Evolutionary conservation across 2,797 vertebrate genomes (phyloP), one percentile per base, ranked within the genome.

Genomic region (Pseudotriccus pelzelni): DNA sequence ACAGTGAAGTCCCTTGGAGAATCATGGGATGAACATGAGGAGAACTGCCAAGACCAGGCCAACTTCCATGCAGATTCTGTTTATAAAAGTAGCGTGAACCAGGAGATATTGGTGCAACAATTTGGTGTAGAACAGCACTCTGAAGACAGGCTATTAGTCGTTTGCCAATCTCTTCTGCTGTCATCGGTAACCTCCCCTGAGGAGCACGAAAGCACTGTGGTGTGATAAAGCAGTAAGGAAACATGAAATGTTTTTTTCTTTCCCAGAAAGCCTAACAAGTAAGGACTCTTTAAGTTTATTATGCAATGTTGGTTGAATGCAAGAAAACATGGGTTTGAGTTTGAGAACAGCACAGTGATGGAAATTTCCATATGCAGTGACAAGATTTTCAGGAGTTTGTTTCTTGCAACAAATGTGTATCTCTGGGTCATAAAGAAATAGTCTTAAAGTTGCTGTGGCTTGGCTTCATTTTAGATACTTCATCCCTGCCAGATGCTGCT

Each of bases 281-380:
- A 69, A 84, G 43, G 28, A 36, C 8, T 69, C 49, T 46, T 27
- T 23, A 66, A 59, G 43, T 62, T 92, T 85, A 72, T 55, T 52
- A 41, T 36, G 27, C 36, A 50, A 10, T 4, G 8, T 60, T 46
- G 59, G 14, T 19, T 76, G 69, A 63, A 59, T 41, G 46, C 9
- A 7, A 72, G 59, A 83, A 81, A 83, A 81, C 16, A 53, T 30
- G 43, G n/a, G 7, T 70, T 74, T 67, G 37, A 41, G 27, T 64
- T 63, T 77, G 55, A 58, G 81, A 89, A 55, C 49, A 84, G 36
- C 62, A 72, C 43, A 10, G 16, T 41, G 68, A 44, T 18, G 37
- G 44, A 46, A 66, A 86, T 86, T 93, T 89, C 74, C 85, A 67
- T 96, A 67, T 76, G 73, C 82, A 76, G 74, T 46, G 79, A 80